A percentile compares a stretch with the other conserved stretches of the same genome.
phyloP scores from a whole-genome alignment of 2,797 vertebrate genomes.

The Scleropages formosus region DNA sequence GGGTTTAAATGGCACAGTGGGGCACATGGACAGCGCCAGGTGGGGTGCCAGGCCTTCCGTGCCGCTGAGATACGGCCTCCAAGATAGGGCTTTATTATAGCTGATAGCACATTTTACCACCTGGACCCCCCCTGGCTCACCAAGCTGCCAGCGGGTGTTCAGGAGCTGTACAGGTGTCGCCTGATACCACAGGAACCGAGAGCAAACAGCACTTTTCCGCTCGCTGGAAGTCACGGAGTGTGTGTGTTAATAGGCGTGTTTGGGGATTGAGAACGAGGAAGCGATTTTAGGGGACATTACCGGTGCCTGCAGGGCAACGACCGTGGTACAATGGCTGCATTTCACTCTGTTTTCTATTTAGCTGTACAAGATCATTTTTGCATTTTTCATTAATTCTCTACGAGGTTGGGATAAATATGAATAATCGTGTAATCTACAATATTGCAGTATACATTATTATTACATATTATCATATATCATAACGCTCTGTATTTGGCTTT shows the following conservation, averaged over 20 bases:
- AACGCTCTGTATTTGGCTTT: too few species aligned
- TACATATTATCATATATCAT: too few species aligned
- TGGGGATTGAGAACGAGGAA: constrained; percentile 30
- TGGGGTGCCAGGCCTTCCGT: constrained; percentile 9
- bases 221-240: neutral
- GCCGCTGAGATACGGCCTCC: constrained; percentile 54
- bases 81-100: constrained; percentile 74
- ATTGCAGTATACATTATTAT: too few species aligned
- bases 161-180: neutral
- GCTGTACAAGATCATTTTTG: too few species aligned
- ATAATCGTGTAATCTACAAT: too few species aligned
- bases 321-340: too few species aligned
- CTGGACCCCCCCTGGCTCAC: constrained; percentile 47
- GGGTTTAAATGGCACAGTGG: too few species aligned
- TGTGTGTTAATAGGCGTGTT: constrained; percentile 18
- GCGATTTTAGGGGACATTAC: too few species aligned
- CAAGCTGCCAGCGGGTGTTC: constrained; percentile 31
- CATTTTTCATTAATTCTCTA: too few species aligned
- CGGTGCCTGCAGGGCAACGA: too few species aligned
- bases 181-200: neutral
- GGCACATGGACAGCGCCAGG: neutral
- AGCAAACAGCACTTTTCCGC: neutral
- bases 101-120: constrained; percentile 66
- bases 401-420: too few species aligned
- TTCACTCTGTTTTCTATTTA: too few species aligned